Conservation (phyloP, 2,797 vertebrate species). For the Sebastes kiyomatsui region DNA sequence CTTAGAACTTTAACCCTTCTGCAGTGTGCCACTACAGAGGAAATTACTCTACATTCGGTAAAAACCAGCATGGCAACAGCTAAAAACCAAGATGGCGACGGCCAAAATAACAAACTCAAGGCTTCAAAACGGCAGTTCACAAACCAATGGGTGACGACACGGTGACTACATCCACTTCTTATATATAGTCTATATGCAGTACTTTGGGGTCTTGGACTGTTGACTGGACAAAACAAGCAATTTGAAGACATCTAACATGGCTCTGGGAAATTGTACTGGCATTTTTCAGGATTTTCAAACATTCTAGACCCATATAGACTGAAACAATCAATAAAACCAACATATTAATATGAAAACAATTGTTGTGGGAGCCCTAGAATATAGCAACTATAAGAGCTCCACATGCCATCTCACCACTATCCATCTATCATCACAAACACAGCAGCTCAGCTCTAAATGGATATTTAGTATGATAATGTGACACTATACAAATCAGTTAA, state of each 20-base stretch:
- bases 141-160: no score
- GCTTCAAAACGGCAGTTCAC: no score
- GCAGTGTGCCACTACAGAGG: no score
- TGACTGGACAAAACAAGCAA: no score
- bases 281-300: not conserved
- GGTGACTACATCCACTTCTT: no score
- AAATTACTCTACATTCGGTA: no score
- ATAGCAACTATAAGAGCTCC: not conserved
- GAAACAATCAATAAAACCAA: not conserved
- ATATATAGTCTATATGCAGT: no score
- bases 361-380: not conserved
- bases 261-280: not conserved
- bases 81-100: rapidly evolving
- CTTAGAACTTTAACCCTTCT: no score
- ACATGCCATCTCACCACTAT: not conserved
- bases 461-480: slow-evolving; percentile 36
- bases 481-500: slow-evolving; percentile 41
- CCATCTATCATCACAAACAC: slow-evolving; percentile 11
- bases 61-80: no score
- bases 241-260: not conserved
- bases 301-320: not conserved
- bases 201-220: not conserved
- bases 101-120: no score
- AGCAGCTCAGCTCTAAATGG: slow-evolving; percentile 20
- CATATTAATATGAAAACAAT: not conserved